Percentiles rank a stretch among this genome's conserved stretches.
Conservation (phyloP, 2,888 invertebrate genomes). For the Conops quadrifasciatus region DNA sequence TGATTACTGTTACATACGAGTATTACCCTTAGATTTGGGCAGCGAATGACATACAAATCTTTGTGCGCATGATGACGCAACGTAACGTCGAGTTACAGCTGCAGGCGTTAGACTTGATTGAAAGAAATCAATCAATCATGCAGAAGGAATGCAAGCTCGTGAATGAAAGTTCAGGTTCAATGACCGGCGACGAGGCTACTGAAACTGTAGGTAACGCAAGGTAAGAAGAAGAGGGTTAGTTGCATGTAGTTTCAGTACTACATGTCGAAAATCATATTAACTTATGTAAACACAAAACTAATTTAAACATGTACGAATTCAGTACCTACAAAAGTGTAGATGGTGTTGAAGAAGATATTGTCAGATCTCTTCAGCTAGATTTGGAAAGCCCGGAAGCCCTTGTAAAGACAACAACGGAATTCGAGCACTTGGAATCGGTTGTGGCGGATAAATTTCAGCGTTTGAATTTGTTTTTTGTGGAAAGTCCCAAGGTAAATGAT, state of each 20-base stretch:
- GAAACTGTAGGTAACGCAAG: neutral
- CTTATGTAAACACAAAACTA: too few relatives aligned
- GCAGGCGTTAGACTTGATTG: conserved; percentile 85
- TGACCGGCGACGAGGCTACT: conserved; percentile 13
- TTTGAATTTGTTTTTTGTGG: conserved; percentile 64
- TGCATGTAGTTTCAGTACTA: neutral
- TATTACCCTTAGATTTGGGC: conserved; percentile 77
- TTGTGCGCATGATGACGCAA: conserved; percentile 91
- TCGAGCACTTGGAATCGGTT: conserved; percentile 50
- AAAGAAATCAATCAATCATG: conserved; percentile 76
- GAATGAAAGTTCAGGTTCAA: conserved; percentile 44
- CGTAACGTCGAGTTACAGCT: conserved; percentile 91
- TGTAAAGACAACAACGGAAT: conserved; percentile 58
- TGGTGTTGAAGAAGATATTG: conserved; percentile 57
- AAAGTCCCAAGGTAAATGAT: conserved; percentile 48
- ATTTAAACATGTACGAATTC: too few relatives aligned
- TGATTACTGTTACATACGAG: neutral
- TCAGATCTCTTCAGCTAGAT: conserved; percentile 57
- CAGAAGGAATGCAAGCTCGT: conserved; percentile 61
- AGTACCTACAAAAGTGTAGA: conserved; percentile 35
- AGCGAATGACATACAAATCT: conserved; percentile 89
- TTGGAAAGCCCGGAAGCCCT: conserved; percentile 55
- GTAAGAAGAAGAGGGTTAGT: neutral
- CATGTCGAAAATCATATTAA: too few relatives aligned
- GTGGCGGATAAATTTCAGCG: conserved; percentile 59